Percentiles rank a stretch among this genome's conserved stretches.
These are phyloP conservation scores for Cossypha niveicapilla DNA, from an alignment of 2,797 vertebrate species.

Conservation along the genomic window DNA sequence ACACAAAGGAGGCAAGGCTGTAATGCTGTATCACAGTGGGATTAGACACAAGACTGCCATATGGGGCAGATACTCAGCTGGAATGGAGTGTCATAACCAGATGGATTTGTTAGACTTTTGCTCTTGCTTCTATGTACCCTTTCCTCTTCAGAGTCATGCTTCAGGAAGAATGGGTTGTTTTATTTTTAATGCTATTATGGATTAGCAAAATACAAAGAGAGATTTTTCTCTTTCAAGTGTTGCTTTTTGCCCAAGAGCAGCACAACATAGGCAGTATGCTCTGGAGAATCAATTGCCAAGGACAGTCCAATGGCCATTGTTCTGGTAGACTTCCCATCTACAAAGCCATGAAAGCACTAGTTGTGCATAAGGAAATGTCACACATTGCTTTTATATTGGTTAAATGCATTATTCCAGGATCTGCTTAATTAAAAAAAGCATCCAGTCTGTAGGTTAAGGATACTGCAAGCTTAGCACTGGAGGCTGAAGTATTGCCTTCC, in stretches of 20 bases:
- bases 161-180: background rate
- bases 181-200: background rate
- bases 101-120: background rate
- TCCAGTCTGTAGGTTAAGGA: background rate
- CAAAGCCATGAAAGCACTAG: background rate
- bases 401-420: background rate
- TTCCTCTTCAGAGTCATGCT: background rate
- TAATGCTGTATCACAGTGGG: background rate
- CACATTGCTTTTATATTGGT: background rate
- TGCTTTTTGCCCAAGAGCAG: slow-evolving; percentile 4
- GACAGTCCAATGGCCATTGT: background rate
- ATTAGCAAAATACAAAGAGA: slow-evolving; percentile 14
- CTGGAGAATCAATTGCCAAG: background rate
- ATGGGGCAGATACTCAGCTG: background rate
- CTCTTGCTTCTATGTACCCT: background rate
- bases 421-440: background rate
- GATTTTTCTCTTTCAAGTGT: slow-evolving; percentile 44
- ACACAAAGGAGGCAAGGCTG: background rate
- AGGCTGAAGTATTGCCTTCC: background rate
- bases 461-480: background rate
- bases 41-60: background rate
- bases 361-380: background rate
- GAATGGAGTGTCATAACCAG: background rate
- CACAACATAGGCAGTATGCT: slow-evolving; percentile 12
- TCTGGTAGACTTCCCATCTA: slow-evolving; percentile 11